Percentiles rank a stretch among this genome's conserved stretches.
Evolutionary conservation across 2,797 vertebrate genomes (phyloP).

Genomic region (Gambusia yucatana): DNA sequence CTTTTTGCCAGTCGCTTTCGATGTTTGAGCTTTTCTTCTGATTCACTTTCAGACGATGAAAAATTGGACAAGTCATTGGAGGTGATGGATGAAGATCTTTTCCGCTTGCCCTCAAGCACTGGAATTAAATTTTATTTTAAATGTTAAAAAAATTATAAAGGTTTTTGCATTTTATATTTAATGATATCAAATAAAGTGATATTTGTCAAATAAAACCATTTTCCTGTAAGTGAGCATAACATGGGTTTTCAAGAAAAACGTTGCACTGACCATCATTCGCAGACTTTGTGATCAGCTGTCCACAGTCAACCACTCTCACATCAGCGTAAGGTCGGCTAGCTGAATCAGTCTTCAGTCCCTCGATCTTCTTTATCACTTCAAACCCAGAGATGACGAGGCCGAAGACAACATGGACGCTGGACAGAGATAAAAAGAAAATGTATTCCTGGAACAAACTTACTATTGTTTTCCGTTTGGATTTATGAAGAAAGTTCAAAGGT

Average conservation of each 20-base stretch:
- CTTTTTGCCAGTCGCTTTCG: slow-evolving; percentile 83
- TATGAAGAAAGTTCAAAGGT: neutral
- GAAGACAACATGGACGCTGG: slow-evolving; percentile 97
- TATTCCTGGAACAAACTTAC: neutral
- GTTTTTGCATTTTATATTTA: neutral
- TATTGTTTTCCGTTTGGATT: neutral
- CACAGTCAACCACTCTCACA: slow-evolving; percentile 94
- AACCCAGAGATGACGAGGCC: slow-evolving; percentile 96
- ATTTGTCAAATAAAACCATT: neutral
- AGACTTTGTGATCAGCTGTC: slow-evolving; percentile 91
- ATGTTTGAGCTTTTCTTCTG: slow-evolving; percentile 72
- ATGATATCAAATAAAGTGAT: neutral
- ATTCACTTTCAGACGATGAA: slow-evolving; percentile 83
- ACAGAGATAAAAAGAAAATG: slow-evolving; percentile 23
- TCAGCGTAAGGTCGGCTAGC: slow-evolving; percentile 97
- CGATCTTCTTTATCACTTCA: slow-evolving; percentile 97
- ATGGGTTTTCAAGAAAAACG: neutral
- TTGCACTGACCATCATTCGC: slow-evolving; percentile 87
- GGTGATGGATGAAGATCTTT: slow-evolving; percentile 80
- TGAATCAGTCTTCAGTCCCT: slow-evolving; percentile 95
- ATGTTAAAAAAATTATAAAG: neutral
- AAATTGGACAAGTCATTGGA: slow-evolving; percentile 81
- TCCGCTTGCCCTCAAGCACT: slow-evolving; percentile 89
- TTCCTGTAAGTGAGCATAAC: neutral
- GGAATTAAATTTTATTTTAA: slow-evolving; percentile 48